Evolutionary conservation across 2,113 vertebrate genomes (phyloP).

Genomic region (Ascaphus truei): DNA sequence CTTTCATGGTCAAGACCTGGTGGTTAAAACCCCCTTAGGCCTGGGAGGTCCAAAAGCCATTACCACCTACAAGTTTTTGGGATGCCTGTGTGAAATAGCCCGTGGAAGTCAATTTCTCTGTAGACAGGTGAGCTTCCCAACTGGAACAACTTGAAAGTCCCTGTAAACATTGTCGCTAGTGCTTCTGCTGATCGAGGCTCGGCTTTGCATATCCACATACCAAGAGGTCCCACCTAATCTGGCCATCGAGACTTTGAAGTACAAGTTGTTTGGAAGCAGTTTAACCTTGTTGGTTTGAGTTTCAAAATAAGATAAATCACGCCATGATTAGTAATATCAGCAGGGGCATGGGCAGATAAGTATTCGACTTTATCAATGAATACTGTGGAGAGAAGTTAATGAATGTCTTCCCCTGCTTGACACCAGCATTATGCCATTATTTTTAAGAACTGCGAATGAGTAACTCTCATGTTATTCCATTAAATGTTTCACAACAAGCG

Average conservation of each 20-base stretch:
- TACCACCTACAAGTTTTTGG: not conserved
- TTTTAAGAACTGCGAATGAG: too few species aligned
- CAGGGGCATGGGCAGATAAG: too few species aligned
- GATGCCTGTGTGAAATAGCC: not conserved
- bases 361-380: too few species aligned
- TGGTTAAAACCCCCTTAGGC: too few species aligned
- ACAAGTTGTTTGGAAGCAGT: not conserved
- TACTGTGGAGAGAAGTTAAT: too few species aligned
- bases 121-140: not conserved
- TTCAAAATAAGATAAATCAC: constrained; percentile 5
- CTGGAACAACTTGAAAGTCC: constrained; percentile 17
- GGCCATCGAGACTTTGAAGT: constrained; percentile 12
- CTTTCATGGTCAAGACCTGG: not conserved
- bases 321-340: too few species aligned
- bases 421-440: too few species aligned
- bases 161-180: not conserved
- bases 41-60: not conserved
- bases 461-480: too few species aligned
- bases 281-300: constrained; percentile 5
- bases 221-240: not conserved
- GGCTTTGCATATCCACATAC: not conserved
- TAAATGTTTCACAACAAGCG: too few species aligned
- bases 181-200: too few species aligned
- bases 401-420: too few species aligned
- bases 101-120: not conserved